These are phyloP conservation scores for Melanotaenia trifasciata DNA, from an alignment of 2,797 vertebrate genomes.

Conservation along the genomic window DNA sequence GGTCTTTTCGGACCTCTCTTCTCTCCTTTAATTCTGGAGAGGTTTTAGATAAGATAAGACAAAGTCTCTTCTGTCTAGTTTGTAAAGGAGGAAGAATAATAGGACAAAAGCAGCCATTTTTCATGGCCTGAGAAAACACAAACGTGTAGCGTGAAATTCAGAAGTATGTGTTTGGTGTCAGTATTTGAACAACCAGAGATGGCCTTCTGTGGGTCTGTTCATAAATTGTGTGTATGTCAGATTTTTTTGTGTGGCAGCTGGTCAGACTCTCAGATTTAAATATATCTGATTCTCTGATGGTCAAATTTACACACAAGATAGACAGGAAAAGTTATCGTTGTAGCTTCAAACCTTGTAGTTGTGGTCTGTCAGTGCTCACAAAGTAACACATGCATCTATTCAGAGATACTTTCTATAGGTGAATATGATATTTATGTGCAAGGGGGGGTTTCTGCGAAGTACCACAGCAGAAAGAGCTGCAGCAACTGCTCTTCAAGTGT, in stretches of 20 bases:
- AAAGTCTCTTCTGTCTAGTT: not conserved
- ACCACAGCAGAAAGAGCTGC: not conserved
- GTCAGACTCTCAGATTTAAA: not conserved
- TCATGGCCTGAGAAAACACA: not conserved
- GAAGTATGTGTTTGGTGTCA: not conserved
- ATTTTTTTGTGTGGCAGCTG: not conserved
- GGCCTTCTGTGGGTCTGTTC: not conserved
- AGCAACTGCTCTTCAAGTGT: not conserved
- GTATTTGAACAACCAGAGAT: not conserved
- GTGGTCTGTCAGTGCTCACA: not conserved
- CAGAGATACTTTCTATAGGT: not conserved
- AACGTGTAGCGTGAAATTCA: not conserved
- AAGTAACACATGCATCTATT: not conserved
- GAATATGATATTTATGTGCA: not conserved
- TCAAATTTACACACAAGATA: not conserved
- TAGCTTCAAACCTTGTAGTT: not conserved
- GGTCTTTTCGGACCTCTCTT: not conserved
- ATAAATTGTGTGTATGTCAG: not conserved
- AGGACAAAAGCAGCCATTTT: not conserved
- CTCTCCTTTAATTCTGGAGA: not conserved
- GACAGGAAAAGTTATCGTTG: not conserved
- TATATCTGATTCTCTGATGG: not conserved
- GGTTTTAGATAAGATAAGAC: not conserved
- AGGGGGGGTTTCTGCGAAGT: not conserved
- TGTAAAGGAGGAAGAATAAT: not conserved